Evolutionary conservation across 2,797 vertebrate species (phyloP).

Genomic region (Iguana delicatissima): DNA sequence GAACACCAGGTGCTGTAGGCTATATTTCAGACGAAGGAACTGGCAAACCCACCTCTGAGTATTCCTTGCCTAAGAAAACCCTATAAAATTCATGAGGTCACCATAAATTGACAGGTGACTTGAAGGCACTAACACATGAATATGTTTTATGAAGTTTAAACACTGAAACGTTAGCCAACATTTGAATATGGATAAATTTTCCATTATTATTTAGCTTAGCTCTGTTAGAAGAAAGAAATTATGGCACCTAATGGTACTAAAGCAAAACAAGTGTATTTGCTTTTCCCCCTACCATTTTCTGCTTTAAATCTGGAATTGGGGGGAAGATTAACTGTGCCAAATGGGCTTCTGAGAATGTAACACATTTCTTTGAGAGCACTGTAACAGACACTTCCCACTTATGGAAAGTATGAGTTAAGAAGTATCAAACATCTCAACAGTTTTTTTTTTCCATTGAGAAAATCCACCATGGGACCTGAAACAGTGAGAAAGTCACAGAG

Average conservation of each 20-base stretch:
- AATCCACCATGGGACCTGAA: neutral
- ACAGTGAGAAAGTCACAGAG: neutral
- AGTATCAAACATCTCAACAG: neutral
- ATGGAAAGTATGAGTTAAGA: neutral
- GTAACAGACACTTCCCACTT: neutral
- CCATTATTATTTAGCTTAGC: neutral
- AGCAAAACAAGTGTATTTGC: neutral
- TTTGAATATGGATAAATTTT: slow-evolving; percentile 7
- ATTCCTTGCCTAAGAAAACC: no score
- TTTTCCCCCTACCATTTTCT: neutral
- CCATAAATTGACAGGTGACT: no score
- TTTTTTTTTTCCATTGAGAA: slow-evolving; percentile 1
- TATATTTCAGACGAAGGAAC: no score
- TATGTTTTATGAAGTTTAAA: neutral
- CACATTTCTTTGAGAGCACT: neutral
- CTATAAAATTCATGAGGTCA: no score
- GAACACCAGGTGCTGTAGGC: no score
- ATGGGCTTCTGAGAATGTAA: neutral
- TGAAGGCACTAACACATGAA: no score
- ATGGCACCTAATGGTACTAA: neutral
- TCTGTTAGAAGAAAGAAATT: neutral
- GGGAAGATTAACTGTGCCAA: neutral
- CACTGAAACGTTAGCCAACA: neutral
- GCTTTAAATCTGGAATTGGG: neutral
- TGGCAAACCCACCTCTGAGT: no score